Evolutionary conservation across 2,888 invertebrate species (phyloP), one percentile per base, ranked within the genome.

Genomic region (Flabesymbios commensalis): DNA sequence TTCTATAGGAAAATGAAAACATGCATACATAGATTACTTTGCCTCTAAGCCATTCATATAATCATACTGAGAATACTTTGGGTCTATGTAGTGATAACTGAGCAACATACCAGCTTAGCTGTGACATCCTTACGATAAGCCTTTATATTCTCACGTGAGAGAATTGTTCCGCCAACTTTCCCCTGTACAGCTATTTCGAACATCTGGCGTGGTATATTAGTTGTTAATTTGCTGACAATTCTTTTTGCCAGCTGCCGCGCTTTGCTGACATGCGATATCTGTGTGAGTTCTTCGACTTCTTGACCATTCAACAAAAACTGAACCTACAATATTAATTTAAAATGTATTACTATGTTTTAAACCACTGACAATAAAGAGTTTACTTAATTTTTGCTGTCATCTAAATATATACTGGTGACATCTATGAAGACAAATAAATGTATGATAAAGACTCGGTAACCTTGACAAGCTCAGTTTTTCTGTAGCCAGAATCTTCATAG

Each of bases 51-150:
- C n/a, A n/a, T n/a, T n/a, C n/a, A n/a, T n/a, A n/a, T n/a, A n/a
- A n/a, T n/a, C n/a, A 14, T 36, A 36, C 39, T 10, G 39, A 10
- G 39, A 36, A 10, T 10, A 14, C 39, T 36, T 36, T 36, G n/a
- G n/a, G 39, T 10, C 39, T 36, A 36, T 36, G 10, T 36, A 36
- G 10, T 36, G 39, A 36, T 36, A 42, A 55, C 10, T 32, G 14
- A 33, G 14, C 28, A 2, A 81, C 88, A 86, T 86, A 94, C 94
- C 86, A 94, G 85, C 87, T 95, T 96, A 1, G 92, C 91, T 1
- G 93, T 90, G 0, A 97, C 95, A 85, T 97, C 94, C 84, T 97
- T 97, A 72, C 92, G 87, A 72, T 88, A 91, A 0, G 96, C 88
- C 78, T 91, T 92, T 36, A 97, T 85, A 57, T 89, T 92, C 84